Conservation (phyloP, 2,797 vertebrate genomes). For the Pyrocephalus nanus region DNA sequence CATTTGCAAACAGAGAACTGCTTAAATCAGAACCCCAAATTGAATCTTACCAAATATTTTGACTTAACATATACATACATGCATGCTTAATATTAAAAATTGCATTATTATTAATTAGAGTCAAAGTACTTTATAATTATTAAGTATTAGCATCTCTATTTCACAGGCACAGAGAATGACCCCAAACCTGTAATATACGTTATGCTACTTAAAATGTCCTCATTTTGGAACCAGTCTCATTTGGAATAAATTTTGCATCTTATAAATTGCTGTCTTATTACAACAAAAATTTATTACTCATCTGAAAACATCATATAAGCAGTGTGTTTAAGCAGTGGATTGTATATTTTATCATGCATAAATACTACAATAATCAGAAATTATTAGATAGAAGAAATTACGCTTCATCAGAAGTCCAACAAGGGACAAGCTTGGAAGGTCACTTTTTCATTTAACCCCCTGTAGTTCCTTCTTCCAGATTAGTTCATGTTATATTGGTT, state of each 20-base stretch:
- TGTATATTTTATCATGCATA: neutral
- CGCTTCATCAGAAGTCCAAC: neutral
- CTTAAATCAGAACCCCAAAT: neutral
- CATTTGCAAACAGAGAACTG: neutral
- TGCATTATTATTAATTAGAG: neutral
- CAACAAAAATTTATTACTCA: neutral
- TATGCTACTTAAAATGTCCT: neutral
- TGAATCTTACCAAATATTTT: neutral
- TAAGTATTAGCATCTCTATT: neutral
- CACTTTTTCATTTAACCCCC: neutral
- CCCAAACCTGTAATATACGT: neutral
- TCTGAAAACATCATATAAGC: neutral
- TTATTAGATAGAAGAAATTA: neutral
- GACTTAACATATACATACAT: neutral
- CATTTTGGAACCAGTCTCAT: neutral
- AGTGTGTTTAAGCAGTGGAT: neutral
- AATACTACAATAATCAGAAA: neutral
- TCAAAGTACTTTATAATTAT: neutral
- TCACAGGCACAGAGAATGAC: neutral
- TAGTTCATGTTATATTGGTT: neutral
- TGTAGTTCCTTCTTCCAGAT: neutral
- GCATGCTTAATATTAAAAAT: neutral
- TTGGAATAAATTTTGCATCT: neutral
- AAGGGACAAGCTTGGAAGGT: neutral
- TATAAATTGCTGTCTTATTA: neutral